Conservation (phyloP, 1,140 invertebrate genomes). For the Cyclina sinensis region DNA sequence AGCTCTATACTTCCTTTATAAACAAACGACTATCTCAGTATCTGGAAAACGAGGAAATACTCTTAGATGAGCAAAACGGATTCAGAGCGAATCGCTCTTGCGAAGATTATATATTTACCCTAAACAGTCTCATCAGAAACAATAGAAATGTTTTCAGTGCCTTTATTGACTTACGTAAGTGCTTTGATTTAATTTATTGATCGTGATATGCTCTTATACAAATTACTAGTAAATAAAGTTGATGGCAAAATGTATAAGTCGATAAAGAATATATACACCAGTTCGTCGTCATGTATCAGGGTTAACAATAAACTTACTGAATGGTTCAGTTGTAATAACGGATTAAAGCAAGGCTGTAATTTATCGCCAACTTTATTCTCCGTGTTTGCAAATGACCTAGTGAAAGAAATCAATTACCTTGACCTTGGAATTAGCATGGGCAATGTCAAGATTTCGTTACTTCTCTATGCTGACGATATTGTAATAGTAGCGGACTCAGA, state of each 20-base stretch:
- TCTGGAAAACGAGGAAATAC: too few relatives aligned
- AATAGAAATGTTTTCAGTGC: too few relatives aligned
- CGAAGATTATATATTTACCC: conserved; percentile 46
- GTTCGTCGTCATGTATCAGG: not conserved
- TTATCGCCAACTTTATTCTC: too few relatives aligned
- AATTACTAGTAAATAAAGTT: conserved; percentile 33
- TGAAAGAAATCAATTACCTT: conserved; percentile 33
- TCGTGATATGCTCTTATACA: conserved; percentile 28
- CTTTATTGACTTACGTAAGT: too few relatives aligned
- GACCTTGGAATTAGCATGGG: conserved; percentile 40
- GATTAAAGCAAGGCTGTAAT: too few relatives aligned
- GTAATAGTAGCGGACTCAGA: conserved; percentile 51
- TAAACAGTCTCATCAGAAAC: too few relatives aligned
- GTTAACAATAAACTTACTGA: too few relatives aligned
- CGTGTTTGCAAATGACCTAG: too few relatives aligned
- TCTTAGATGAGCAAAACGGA: too few relatives aligned
- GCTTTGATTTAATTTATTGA: not conserved
- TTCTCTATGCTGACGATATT: conserved; percentile 71
- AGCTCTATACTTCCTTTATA: conserved; percentile 33
- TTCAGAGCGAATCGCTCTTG: conserved; percentile 24
- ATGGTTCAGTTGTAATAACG: too few relatives aligned
- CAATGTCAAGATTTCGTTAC: conserved; percentile 3
- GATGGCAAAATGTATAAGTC: too few relatives aligned
- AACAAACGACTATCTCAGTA: too few relatives aligned
- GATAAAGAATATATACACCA: conserved; percentile 10